phyloP scores from a whole-genome alignment of 2,113 vertebrate genomes.

The Chaenogobius annularis region DNA sequence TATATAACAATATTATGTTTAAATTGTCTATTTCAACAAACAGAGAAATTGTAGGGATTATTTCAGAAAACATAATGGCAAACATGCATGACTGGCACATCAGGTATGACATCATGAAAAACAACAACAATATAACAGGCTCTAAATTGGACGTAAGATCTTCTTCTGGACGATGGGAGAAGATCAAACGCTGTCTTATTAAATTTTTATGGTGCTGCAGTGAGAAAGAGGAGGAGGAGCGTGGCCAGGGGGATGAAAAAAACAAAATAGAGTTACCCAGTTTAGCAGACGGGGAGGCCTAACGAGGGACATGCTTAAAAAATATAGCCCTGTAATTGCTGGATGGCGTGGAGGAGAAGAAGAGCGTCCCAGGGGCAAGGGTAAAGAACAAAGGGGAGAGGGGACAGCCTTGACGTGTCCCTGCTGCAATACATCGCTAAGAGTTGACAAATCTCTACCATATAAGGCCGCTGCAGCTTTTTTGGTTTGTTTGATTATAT shows the following conservation, averaged over 20 bases:
- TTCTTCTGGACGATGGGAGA: slow-evolving; percentile 18
- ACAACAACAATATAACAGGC: too few relatives aligned
- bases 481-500: not conserved
- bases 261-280: slow-evolving; percentile 49
- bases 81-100: not conserved
- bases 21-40: too few relatives aligned
- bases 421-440: not conserved
- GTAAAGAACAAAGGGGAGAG: not conserved
- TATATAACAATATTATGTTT: too few relatives aligned
- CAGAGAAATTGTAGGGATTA: too few relatives aligned
- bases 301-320: slow-evolving; percentile 29
- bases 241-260: slow-evolving; percentile 17
- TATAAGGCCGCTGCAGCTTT: slow-evolving; percentile 5
- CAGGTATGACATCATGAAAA: too few relatives aligned
- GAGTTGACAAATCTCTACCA: not conserved
- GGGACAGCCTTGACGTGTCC: not conserved
- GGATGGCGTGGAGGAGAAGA: slow-evolving; percentile 10
- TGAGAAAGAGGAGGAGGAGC: slow-evolving; percentile 26
- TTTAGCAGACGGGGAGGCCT: slow-evolving; percentile 38
- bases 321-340: slow-evolving; percentile 29
- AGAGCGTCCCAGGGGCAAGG: slow-evolving; percentile 22
- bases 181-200: slow-evolving; percentile 52
- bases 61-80: slow-evolving; percentile 19
- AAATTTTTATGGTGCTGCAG: slow-evolving; percentile 48
- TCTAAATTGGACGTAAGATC: too few relatives aligned